phyloP scores from a whole-genome alignment of 1,140 invertebrate genomes.

The Bombus terrestris region DNA sequence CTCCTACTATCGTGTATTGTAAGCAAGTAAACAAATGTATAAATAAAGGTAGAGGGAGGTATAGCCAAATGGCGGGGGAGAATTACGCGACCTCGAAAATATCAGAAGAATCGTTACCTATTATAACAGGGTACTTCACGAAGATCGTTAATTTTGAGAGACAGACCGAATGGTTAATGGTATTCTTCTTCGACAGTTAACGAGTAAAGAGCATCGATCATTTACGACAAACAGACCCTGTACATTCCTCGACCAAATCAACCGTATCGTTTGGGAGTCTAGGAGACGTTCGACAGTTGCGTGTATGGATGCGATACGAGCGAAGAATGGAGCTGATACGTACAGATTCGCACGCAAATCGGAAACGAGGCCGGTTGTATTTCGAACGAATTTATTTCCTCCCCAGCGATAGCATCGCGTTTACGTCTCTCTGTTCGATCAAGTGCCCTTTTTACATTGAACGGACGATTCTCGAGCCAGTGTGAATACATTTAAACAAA shows the following conservation, averaged over 20 bases:
- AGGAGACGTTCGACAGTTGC: neutral
- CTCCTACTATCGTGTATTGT: neutral
- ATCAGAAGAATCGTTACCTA: neutral
- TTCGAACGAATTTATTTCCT: constrained; percentile 48
- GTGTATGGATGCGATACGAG: neutral
- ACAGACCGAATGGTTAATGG: neutral
- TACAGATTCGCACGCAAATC: constrained; percentile 1
- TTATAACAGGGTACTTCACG: neutral
- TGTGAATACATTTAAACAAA: constrained; percentile 52
- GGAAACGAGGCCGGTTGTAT: constrained; percentile 29
- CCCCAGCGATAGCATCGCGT: constrained; percentile 33
- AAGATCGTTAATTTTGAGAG: neutral
- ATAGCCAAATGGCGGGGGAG: neutral
- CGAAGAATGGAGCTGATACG: neutral
- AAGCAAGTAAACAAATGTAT: neutral
- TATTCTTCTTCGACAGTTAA: neutral
- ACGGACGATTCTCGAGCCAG: constrained; percentile 54
- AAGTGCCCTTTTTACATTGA: constrained; percentile 80
- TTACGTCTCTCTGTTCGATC: constrained; percentile 77
- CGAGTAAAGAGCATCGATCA: neutral
- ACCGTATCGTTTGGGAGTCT: neutral
- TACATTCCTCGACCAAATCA: neutral
- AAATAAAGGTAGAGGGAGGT: neutral
- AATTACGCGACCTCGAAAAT: neutral
- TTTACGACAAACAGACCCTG: neutral